Percentiles rank a stretch among this genome's conserved stretches.
Conservation (phyloP, 1,140 invertebrate species). For the Scaptodrosophila lebanonensis region DNA sequence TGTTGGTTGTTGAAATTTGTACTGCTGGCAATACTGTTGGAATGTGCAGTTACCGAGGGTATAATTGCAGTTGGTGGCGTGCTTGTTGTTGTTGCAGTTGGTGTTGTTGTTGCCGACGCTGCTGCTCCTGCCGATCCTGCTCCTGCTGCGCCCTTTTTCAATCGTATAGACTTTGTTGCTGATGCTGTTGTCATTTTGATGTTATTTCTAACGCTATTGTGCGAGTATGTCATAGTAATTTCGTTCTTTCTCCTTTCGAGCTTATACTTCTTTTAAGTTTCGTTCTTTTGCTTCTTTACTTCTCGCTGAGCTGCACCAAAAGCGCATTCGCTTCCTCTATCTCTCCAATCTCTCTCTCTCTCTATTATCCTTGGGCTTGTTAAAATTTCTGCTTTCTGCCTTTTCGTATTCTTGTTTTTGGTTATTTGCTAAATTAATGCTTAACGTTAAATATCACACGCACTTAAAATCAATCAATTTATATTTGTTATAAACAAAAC, state of each 20-base stretch:
- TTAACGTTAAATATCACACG: slow-evolving; percentile 77
- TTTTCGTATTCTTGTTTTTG: slow-evolving; percentile 58
- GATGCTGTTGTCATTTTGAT: slow-evolving; percentile 76
- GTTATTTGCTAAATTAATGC: slow-evolving; percentile 74
- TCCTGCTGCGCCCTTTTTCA: slow-evolving; percentile 61
- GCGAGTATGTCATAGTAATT: slow-evolving; percentile 77
- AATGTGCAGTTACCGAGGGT: slow-evolving; percentile 73
- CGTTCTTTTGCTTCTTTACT: slow-evolving; percentile 1
- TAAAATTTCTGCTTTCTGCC: slow-evolving; percentile 65
- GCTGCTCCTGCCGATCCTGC: slow-evolving; percentile 39
- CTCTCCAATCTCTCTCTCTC: slow-evolving; percentile 5
- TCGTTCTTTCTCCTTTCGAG: slow-evolving; percentile 40
- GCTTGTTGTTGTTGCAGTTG: slow-evolving; percentile 37
- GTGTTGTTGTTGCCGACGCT: slow-evolving; percentile 30
- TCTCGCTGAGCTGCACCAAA: slow-evolving; percentile 21
- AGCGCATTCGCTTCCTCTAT: slow-evolving; percentile 12
- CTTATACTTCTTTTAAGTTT: slow-evolving; percentile 1
- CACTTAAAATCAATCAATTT: slow-evolving; percentile 76
- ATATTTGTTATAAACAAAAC: slow-evolving; percentile 59
- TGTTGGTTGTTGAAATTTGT: slow-evolving; percentile 62
- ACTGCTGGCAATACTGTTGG: slow-evolving; percentile 77
- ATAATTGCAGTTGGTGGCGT: slow-evolving; percentile 30
- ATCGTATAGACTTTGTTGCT: slow-evolving; percentile 70
- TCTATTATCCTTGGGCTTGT: slow-evolving; percentile 8
- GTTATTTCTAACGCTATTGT: slow-evolving; percentile 77